These are phyloP conservation scores for Ophion costatus DNA, from an alignment of 2,888 invertebrate genomes.

Conservation along the genomic window DNA sequence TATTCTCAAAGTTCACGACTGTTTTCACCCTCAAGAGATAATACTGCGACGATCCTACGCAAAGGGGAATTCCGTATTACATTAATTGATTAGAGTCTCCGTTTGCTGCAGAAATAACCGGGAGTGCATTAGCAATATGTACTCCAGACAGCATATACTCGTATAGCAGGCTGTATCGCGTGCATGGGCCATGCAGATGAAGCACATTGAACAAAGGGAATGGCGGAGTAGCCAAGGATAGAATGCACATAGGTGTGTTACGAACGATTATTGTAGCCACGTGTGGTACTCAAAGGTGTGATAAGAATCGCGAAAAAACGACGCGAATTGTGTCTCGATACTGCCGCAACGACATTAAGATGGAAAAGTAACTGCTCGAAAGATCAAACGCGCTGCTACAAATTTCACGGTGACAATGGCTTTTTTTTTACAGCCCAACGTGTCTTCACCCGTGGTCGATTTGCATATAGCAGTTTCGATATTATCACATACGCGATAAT, in stretches of 20 bases:
- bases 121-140: slow-evolving; percentile 30
- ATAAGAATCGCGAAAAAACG: neutral
- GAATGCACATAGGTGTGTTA: neutral
- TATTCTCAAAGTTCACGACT: neutral
- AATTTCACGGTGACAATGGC: no score
- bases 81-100: slow-evolving; percentile 3
- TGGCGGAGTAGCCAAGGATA: slow-evolving; percentile 16
- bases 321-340: no score
- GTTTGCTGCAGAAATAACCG: slow-evolving; percentile 12
- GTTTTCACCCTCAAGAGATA: neutral
- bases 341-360: no score
- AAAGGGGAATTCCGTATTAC: neutral
- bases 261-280: neutral
- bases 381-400: no score
- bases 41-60: neutral
- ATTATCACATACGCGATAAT: no score
- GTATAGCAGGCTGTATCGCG: slow-evolving; percentile 6
- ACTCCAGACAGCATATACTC: slow-evolving; percentile 13
- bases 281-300: neutral
- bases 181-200: slow-evolving; percentile 31
- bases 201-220: slow-evolving; percentile 51
- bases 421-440: no score
- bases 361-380: no score
- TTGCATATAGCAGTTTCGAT: no score
- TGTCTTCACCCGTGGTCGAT: no score